These are phyloP conservation scores for Pelodiscus sinensis DNA, from an alignment of 2,113 vertebrate genomes.

Conservation along the genomic window DNA sequence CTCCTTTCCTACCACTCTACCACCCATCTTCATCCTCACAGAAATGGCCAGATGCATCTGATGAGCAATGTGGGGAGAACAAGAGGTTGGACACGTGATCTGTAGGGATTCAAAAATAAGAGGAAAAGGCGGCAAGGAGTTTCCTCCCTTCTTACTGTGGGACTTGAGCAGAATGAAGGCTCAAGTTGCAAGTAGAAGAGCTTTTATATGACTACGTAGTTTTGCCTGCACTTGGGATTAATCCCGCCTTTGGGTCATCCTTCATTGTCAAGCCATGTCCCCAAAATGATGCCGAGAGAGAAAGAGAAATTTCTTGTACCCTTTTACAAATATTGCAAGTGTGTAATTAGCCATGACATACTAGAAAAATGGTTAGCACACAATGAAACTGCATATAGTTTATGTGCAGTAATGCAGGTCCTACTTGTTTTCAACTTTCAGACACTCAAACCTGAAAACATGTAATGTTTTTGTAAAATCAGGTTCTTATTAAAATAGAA, in stretches of 20 bases:
- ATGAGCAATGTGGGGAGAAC: neutral
- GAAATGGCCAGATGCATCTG: neutral
- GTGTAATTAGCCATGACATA: neutral
- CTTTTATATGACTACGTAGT: neutral
- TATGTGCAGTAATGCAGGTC: neutral
- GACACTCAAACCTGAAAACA: neutral
- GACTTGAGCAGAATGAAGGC: neutral
- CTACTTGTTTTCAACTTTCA: neutral
- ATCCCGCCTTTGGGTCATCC: neutral
- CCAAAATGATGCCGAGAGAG: neutral
- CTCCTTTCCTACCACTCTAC: fast-evolving
- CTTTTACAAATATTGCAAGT: neutral
- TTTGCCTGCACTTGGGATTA: neutral
- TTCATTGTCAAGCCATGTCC: fast-evolving
- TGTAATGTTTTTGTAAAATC: neutral
- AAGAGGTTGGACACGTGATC: neutral
- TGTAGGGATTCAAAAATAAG: neutral
- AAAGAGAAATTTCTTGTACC: neutral
- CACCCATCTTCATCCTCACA: too few relatives aligned
- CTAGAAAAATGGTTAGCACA: neutral
- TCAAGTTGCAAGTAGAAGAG: neutral
- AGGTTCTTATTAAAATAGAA: neutral
- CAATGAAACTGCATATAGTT: neutral
- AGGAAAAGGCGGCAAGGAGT: neutral
- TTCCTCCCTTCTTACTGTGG: neutral